These are phyloP conservation scores for Cherax quadricarinatus DNA, from an alignment of 1,140 invertebrate species.

Conservation along the genomic window DNA sequence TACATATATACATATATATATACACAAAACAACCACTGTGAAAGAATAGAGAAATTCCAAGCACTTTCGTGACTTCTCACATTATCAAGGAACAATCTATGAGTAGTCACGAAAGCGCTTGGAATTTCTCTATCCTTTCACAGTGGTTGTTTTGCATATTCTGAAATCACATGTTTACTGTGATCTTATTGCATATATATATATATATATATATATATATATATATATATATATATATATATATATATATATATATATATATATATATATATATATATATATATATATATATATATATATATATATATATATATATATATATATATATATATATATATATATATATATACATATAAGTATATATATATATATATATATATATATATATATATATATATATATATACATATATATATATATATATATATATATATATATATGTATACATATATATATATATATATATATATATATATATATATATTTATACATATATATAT, in stretches of 20 bases:
- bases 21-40: too few relatives aligned
- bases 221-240: slow-evolving; percentile 10
- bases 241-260: slow-evolving; percentile 21
- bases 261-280: slow-evolving; percentile 16
- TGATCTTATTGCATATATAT: too few relatives aligned
- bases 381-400: slow-evolving; percentile 21
- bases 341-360: slow-evolving; percentile 18
- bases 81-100: too few relatives aligned
- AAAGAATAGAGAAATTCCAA: too few relatives aligned
- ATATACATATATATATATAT: slow-evolving; percentile 15
- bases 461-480: slow-evolving; percentile 16
- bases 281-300: slow-evolving; percentile 11
- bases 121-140: too few relatives aligned
- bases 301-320: slow-evolving; percentile 21
- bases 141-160: too few relatives aligned
- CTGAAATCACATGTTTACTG: too few relatives aligned
- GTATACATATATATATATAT: slow-evolving; percentile 15
- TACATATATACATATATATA: too few relatives aligned
- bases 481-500: slow-evolving; percentile 6
- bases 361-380: slow-evolving; percentile 10
- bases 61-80: too few relatives aligned
- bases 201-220: slow-evolving; percentile 18
- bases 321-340: slow-evolving; percentile 17
- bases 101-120: too few relatives aligned
- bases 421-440: slow-evolving; percentile 10